Evolutionary conservation across 2,113 vertebrate species (phyloP).

Genomic region (Solea solea): DNA sequence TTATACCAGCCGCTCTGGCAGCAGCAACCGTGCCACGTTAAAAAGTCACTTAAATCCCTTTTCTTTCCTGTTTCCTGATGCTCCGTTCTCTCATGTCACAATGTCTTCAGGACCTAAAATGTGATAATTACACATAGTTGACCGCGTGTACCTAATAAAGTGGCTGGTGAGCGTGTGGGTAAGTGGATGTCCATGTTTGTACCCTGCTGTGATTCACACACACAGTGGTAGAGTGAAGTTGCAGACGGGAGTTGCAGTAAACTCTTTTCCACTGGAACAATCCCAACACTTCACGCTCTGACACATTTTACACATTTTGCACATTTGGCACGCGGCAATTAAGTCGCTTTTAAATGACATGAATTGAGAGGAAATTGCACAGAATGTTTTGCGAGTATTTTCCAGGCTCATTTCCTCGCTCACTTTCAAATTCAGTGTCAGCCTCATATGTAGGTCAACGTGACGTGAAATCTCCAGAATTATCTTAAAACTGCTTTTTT

Average conservation of each 20-base stretch:
- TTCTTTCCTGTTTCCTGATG: too few species aligned
- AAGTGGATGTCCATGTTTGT: slow-evolving; percentile 29
- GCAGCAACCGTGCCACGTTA: too few species aligned
- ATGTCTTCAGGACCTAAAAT: too few species aligned
- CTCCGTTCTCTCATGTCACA: too few species aligned
- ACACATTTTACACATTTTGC: not conserved
- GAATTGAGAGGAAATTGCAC: slow-evolving; percentile 31
- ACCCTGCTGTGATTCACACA: slow-evolving; percentile 61
- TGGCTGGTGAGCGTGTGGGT: not conserved
- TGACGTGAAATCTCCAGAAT: not conserved
- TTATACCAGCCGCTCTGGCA: too few species aligned
- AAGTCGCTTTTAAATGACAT: too few species aligned
- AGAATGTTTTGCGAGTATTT: slow-evolving; percentile 33
- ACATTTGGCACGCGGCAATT: slow-evolving; percentile 3
- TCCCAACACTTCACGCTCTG: slow-evolving; percentile 21
- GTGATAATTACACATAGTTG: too few species aligned
- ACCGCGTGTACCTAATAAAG: not conserved
- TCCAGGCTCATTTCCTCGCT: slow-evolving; percentile 41
- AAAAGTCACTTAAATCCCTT: too few species aligned
- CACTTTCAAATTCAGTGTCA: slow-evolving; percentile 22
- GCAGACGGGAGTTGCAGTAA: slow-evolving; percentile 33
- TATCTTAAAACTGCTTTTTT: too few species aligned
- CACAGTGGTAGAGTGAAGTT: slow-evolving; percentile 36
- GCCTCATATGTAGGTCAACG: slow-evolving; percentile 33
- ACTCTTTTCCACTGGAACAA: slow-evolving; percentile 68